phyloP scores from a whole-genome alignment of 1,140 invertebrate species.

The Halictus rubicundus region DNA sequence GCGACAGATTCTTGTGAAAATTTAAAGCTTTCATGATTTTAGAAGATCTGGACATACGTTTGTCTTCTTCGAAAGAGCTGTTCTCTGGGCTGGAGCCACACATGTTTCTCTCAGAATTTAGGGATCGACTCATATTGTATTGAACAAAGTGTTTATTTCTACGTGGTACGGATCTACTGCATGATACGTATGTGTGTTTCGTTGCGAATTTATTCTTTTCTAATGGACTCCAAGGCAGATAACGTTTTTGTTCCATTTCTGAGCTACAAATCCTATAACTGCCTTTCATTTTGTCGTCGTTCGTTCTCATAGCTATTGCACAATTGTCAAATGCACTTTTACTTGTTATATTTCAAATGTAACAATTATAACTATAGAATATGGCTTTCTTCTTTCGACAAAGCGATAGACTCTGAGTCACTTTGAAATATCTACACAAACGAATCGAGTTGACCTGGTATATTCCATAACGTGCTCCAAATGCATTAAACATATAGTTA shows the following conservation, averaged over 20 bases:
- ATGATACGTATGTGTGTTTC: slow-evolving; percentile 58
- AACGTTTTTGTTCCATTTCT: slow-evolving; percentile 54
- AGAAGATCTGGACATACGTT: slow-evolving; percentile 69
- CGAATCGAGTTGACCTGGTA: neutral
- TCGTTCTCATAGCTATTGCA: slow-evolving; percentile 35
- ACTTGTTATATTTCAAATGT: slow-evolving; percentile 22
- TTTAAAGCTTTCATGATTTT: slow-evolving; percentile 74
- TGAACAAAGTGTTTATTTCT: slow-evolving; percentile 53
- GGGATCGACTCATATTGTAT: slow-evolving; percentile 67
- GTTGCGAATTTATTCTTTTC: slow-evolving; percentile 53
- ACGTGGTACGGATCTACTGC: slow-evolving; percentile 60
- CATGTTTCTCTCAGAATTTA: slow-evolving; percentile 69
- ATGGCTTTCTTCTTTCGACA: neutral
- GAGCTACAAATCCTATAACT: slow-evolving; percentile 53
- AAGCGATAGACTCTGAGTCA: neutral
- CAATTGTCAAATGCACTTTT: slow-evolving; percentile 47
- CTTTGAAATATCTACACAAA: neutral
- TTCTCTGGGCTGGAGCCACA: slow-evolving; percentile 53
- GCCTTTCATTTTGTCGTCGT: slow-evolving; percentile 44
- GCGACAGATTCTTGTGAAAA: slow-evolving; percentile 60
- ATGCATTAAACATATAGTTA: neutral
- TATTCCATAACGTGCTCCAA: neutral
- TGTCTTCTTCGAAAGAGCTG: slow-evolving; percentile 36
- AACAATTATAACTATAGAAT: neutral
- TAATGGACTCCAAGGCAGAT: slow-evolving; percentile 58